phyloP scores from a whole-genome alignment of 1,140 invertebrate genomes.

The Achatina immaculata region DNA sequence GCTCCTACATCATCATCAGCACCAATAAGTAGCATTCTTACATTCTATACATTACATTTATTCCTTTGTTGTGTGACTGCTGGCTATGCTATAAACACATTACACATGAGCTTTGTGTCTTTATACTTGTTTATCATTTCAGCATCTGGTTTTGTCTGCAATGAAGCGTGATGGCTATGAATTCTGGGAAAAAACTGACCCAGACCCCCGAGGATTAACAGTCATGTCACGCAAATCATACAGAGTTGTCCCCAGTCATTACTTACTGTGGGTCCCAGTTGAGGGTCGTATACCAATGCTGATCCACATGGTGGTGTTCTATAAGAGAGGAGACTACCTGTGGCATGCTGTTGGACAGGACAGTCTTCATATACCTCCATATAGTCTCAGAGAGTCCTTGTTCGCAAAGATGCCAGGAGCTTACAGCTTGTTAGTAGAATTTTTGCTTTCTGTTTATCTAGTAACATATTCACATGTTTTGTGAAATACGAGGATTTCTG shows the following conservation, averaged over 20 bases:
- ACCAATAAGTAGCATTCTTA: no score
- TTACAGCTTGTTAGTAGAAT: conserved; percentile 53
- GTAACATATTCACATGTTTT: neutral
- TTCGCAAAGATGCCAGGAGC: conserved; percentile 50
- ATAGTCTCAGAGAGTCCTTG: conserved; percentile 20
- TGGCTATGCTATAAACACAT: no score
- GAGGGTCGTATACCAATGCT: conserved; percentile 37
- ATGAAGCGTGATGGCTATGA: conserved; percentile 25
- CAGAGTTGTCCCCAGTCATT: conserved; percentile 43
- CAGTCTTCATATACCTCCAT: conserved; percentile 13
- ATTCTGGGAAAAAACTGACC: conserved; percentile 29
- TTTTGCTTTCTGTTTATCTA: neutral
- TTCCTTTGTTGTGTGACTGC: no score
- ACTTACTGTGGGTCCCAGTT: conserved; percentile 45
- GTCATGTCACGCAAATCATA: conserved; percentile 9
- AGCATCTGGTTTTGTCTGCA: conserved; percentile 32
- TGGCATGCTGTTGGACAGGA: conserved; percentile 51
- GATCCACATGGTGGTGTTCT: conserved; percentile 61
- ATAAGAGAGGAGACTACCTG: conserved; percentile 46
- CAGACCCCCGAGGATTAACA: conserved; percentile 35
- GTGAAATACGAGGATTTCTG: neutral
- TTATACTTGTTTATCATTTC: no score
- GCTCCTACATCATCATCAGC: no score
- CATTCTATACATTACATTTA: no score
- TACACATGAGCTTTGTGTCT: no score